A percentile compares a stretch with the other conserved stretches of the same genome.
phyloP scores from a whole-genome alignment of 2,888 invertebrate species.

The Epinotia ramella region DNA sequence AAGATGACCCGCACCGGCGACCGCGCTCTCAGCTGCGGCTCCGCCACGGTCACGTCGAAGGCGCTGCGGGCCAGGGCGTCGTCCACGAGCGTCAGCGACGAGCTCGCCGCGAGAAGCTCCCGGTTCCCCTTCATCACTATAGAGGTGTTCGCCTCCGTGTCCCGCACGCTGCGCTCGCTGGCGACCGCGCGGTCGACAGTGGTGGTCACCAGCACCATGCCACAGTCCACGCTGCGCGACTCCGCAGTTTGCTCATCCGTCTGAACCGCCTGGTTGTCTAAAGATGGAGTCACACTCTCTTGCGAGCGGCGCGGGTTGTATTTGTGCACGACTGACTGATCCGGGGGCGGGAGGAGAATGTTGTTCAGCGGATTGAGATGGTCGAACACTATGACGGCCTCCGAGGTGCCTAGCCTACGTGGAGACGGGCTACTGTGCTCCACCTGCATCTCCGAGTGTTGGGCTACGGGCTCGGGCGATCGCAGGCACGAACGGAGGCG shows the following conservation, averaged over 20 bases:
- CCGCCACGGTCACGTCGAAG: background rate
- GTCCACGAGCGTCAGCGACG: constrained; percentile 73
- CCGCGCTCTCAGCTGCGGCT: background rate
- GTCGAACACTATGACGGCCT: constrained; percentile 66
- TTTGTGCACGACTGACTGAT: constrained; percentile 57
- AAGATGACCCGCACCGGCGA: constrained; percentile 59
- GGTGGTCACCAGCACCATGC: constrained; percentile 40
- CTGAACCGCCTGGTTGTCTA: constrained; percentile 44
- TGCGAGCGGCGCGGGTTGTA: constrained; percentile 58
- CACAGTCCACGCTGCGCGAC: constrained; percentile 45
- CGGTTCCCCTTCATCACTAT: constrained; percentile 72
- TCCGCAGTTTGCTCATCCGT: constrained; percentile 39
- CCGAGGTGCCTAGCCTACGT: too few species aligned
- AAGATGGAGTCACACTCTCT: background rate
- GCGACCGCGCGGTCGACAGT: constrained; percentile 58
- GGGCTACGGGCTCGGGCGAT: background rate
- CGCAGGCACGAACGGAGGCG: background rate
- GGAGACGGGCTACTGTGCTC: background rate
- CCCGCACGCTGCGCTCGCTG: constrained; percentile 52
- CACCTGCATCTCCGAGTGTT: background rate
- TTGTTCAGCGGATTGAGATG: constrained; percentile 74
- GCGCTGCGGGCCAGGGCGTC: constrained; percentile 52
- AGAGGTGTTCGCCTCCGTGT: constrained; percentile 67
- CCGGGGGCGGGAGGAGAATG: constrained; percentile 57
- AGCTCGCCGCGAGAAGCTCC: constrained; percentile 64